Base-by-base conservation (phyloP, 2,888 invertebrate genomes). In the Phorcus lineatus region DNA sequence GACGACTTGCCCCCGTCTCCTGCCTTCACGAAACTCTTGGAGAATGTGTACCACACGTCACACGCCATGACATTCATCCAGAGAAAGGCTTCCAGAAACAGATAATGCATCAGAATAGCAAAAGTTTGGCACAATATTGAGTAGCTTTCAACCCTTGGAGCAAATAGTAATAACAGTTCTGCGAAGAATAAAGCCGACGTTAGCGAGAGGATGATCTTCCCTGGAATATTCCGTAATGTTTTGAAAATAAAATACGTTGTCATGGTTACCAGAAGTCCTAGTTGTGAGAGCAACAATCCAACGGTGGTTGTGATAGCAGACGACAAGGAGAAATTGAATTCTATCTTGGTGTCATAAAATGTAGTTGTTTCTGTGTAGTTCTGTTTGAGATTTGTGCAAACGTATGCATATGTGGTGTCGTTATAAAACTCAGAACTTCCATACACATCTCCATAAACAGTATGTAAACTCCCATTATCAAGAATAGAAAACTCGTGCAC, bases 261-360 rank as follows among this genome's bases (percentile, higher is more conserved):
- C 19, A 95, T 89, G 83, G 94, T 94, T 6, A 94, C 84, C 22
- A 93, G 80, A 3, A 95, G 89, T 84, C 94, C 94, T 31, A 94
- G 84, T 62, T 94, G 90, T 0, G 94, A 94, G 13, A 94, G 95
- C 16, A 95, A 93, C 11, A 95, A 95, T 70, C 95, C 95, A 85
- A 95, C 94, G 70, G 95, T 93, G 16, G 95, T 95, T 75, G 96
- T 52, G 62, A 83, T 82, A 1, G 79, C 78, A 54, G 86, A 85
- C 3, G 81, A 52, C 19, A 62, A 57, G 17, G 82, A 79, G 40
- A 84, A 84, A 40, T 77, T 57, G 17, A 85, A 84, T 36, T 75
- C 62, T 16, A 40, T 54, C n/a, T 75, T 66, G 7, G 40, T 31
- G 13, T 75, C 31, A 9, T 78, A 79, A 13, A 78, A 70, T 13